Evolutionary conservation across 2,797 vertebrate species (phyloP).

Genomic region (Hypotaenidia philippensis): DNA sequence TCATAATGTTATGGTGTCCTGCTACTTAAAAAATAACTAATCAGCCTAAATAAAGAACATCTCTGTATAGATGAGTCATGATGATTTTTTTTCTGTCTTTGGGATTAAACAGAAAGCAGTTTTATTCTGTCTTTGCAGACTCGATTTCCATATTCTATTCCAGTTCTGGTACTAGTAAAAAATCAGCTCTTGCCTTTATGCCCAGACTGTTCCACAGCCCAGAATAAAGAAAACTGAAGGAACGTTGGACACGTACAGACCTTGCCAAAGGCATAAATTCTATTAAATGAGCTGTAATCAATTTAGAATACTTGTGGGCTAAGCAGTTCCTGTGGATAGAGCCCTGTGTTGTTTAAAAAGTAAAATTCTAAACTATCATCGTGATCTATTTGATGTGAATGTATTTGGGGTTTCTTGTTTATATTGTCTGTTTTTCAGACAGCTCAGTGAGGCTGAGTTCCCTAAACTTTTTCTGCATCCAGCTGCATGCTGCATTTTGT

Average conservation of each 20-base stretch:
- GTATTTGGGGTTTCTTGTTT: neutral
- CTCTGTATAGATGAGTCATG: neutral
- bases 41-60: neutral
- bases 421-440: neutral
- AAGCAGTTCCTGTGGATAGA: neutral
- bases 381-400: neutral
- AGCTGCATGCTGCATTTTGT: neutral
- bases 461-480: neutral
- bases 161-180: neutral
- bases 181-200: neutral
- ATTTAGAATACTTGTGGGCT: neutral
- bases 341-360: neutral
- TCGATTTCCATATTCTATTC: neutral
- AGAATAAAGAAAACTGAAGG: neutral
- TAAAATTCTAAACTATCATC: neutral
- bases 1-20: neutral
- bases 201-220: neutral
- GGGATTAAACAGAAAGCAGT: neutral
- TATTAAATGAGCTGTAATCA: neutral
- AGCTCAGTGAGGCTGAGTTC: neutral
- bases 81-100: neutral
- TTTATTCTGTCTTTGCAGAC: neutral
- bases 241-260: rapidly evolving
- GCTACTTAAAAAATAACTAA: neutral
- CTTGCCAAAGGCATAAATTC: neutral